Conservation (phyloP, 2,888 invertebrate species). For the Apodemia zela region DNA sequence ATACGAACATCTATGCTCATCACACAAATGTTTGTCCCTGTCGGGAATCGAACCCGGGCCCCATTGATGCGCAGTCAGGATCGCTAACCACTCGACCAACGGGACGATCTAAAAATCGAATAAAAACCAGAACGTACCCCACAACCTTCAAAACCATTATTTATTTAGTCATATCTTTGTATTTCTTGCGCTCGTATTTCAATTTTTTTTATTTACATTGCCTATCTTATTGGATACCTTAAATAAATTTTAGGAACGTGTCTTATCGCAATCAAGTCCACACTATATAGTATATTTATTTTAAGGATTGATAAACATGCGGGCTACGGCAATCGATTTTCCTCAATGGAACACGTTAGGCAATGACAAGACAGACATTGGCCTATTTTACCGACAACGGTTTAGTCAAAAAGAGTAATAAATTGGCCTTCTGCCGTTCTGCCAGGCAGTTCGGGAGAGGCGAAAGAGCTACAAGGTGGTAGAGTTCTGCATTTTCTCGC, state of each 20-base stretch:
- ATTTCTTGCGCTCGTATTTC: slow-evolving; percentile 8
- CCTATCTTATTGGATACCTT: slow-evolving; percentile 34
- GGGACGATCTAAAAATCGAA: too few species aligned
- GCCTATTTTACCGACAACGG: too few species aligned
- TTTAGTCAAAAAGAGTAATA: too few species aligned
- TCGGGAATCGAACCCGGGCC: too few species aligned
- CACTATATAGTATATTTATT: slow-evolving; percentile 44
- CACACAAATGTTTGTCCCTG: too few species aligned
- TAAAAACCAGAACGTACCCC: background rate
- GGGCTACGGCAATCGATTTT: slow-evolving; percentile 44
- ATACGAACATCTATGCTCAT: too few species aligned
- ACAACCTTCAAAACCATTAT: slow-evolving; percentile 11
- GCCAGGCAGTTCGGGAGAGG: too few species aligned
- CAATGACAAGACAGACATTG: background rate
- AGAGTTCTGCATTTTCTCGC: too few species aligned
- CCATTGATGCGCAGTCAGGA: too few species aligned
- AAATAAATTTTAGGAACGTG: slow-evolving; percentile 35
- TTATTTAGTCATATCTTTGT: slow-evolving; percentile 20
- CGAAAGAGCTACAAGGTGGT: too few species aligned
- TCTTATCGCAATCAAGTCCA: slow-evolving; percentile 37
- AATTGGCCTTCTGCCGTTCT: too few species aligned
- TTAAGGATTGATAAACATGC: slow-evolving; percentile 49
- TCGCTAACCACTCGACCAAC: too few species aligned
- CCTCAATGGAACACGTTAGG: background rate
- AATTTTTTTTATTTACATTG: slow-evolving; percentile 28